A percentile compares a stretch with the other conserved stretches of the same genome.
phyloP scores from a whole-genome alignment of 2,888 invertebrate genomes.

The Flabesymbios commensalis region DNA sequence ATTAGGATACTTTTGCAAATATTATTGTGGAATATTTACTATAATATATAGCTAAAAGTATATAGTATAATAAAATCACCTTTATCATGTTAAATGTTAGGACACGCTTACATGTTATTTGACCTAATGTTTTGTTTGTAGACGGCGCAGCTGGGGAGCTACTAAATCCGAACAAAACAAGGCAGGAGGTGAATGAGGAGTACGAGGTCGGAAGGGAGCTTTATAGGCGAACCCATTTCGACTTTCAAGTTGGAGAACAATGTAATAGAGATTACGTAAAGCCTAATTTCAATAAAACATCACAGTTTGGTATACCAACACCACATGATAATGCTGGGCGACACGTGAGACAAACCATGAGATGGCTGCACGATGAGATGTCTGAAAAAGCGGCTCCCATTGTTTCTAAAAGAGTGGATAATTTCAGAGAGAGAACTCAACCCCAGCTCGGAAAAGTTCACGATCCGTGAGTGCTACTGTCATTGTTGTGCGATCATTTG shows the following conservation, averaged over 20 bases:
- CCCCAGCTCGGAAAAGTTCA: slow-evolving; percentile 56
- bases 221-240: slow-evolving; percentile 51
- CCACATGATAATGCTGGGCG: slow-evolving; percentile 57
- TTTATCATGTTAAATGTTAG: too few relatives aligned
- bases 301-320: slow-evolving; percentile 53
- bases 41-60: too few relatives aligned
- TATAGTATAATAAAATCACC: too few relatives aligned
- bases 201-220: slow-evolving; percentile 48
- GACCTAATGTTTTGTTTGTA: too few relatives aligned
- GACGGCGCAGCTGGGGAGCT: slow-evolving; percentile 52
- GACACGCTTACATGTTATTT: too few relatives aligned
- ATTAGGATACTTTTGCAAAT: too few relatives aligned
- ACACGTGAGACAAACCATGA: slow-evolving; percentile 45
- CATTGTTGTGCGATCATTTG: too few relatives aligned
- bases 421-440: slow-evolving; percentile 57
- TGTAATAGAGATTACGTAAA: slow-evolving; percentile 47
- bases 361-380: slow-evolving; percentile 51
- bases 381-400: slow-evolving; percentile 49
- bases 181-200: slow-evolving; percentile 48
- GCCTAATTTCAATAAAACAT: slow-evolving; percentile 39
- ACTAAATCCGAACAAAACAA: slow-evolving; percentile 56
- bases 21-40: too few relatives aligned
- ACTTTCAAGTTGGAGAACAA: slow-evolving; percentile 51
- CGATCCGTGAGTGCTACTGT: slow-evolving; percentile 61
- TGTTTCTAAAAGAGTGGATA: slow-evolving; percentile 56